Percentiles rank a stretch among this genome's conserved stretches.
Evolutionary conservation across 2,113 vertebrate species (phyloP).

Genomic region (Aegotheles bennettii): DNA sequence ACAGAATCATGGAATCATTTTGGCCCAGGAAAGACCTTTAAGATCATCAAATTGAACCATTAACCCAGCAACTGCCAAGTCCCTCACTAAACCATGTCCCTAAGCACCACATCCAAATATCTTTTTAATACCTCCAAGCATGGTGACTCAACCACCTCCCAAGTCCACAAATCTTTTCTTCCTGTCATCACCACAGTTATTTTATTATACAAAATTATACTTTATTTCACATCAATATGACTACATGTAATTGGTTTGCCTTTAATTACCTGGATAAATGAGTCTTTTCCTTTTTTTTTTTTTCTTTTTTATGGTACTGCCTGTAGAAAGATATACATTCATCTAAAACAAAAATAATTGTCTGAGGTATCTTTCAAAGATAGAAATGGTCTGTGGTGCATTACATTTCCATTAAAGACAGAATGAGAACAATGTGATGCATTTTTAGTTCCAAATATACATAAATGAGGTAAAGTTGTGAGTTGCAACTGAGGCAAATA

Average conservation of each 20-base stretch:
- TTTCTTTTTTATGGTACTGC: not conserved
- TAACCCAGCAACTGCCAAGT: too few species aligned
- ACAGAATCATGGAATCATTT: too few species aligned
- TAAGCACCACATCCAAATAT: too few species aligned
- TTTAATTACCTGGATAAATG: not conserved
- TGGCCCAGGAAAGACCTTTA: too few species aligned
- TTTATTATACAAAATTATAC: not conserved
- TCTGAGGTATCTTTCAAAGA: not conserved
- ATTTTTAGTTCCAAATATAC: conserved; percentile 19
- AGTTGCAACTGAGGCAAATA: conserved; percentile 20
- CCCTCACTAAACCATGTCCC: too few species aligned
- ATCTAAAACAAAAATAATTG: conserved; percentile 17
- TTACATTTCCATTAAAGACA: conserved; percentile 41
- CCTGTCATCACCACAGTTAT: not conserved
- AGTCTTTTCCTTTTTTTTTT: not conserved
- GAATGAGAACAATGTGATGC: conserved; percentile 35
- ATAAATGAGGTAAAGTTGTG: not conserved
- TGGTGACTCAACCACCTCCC: too few species aligned
- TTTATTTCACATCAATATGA: not conserved
- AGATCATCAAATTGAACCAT: too few species aligned
- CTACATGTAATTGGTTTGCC: not conserved
- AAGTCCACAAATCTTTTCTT: not conserved
- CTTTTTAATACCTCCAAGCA: too few species aligned
- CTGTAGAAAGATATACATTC: not conserved
- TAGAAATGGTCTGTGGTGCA: conserved; percentile 4